Evolutionary conservation across 1,140 invertebrate species (phyloP), one percentile per base, ranked within the genome.

Genomic region (Lanistes nyassanus): DNA sequence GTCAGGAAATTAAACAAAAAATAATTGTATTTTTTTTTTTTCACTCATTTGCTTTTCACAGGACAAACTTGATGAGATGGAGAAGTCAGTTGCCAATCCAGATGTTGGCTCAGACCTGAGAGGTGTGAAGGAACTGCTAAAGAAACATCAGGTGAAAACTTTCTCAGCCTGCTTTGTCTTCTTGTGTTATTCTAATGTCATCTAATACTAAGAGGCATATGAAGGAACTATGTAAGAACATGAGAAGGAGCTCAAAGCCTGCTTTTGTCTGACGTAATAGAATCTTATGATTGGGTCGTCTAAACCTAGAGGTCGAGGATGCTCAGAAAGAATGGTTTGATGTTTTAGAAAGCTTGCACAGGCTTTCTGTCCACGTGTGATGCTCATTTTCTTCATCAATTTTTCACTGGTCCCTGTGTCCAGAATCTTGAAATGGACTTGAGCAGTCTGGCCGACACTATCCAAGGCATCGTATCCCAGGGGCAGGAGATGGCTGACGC

Each of bases 81-180:
- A 99, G 89, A 91, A 99, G 31, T 91, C 99, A 0, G 96, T 99
- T 1, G 95, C 95, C 4, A 98, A 96, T 4, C 97, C 98, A 86
- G 98, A 99, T 89, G 98, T 99, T 86, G 98, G 98, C 0, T 94
- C 97, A 75, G 98, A 99, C 88, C 91, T 99, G 77, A 97, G 97
- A 23, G 97, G 97, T 21, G 97, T 99, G 0, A 97, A 98, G 89
- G 98, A 99, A 87, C 89, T 99, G 56, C 94, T 97, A 80, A 99
- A 99, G 91, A 99, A 99, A 88, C 98, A 99, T 89, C 98, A 98
- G 87, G 91, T 99, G 37, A 95, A 70, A 66, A 31, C 0, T 60
- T 9, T 60, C 58, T 60, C 31, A 26, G 9, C n/a, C n/a, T 55
- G 13, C n/a, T 55, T 55, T 55, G 53, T 29, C 29, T 21, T 29